Evolutionary conservation across 2,888 invertebrate genomes (phyloP).

Genomic region (Philopedon plagiatum): DNA sequence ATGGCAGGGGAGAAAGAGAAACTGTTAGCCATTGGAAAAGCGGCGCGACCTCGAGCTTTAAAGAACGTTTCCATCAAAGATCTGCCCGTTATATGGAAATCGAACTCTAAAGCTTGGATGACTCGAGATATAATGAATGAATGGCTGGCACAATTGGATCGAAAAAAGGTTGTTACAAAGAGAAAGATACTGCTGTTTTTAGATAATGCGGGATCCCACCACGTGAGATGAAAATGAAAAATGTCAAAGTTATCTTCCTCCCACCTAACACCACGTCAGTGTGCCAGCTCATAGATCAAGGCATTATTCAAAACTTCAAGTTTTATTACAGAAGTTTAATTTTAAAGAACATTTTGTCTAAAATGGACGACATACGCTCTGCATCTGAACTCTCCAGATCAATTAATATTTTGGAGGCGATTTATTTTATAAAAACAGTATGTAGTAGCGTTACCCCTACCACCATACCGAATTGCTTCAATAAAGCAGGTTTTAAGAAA

Average conservation of each 20-base stretch:
- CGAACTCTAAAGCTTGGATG: constrained; percentile 30
- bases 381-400: too few relatives aligned
- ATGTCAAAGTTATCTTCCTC: constrained; percentile 21
- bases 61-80: constrained; percentile 28
- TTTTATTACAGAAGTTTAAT: too few relatives aligned
- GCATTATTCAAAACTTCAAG: too few relatives aligned
- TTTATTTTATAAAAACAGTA: too few relatives aligned
- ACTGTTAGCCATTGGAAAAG: too few relatives aligned
- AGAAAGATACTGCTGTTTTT: constrained; percentile 23
- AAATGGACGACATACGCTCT: too few relatives aligned
- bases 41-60: constrained; percentile 2
- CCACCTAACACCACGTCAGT: constrained; percentile 16
- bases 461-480: too few relatives aligned
- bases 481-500: too few relatives aligned
- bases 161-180: constrained; percentile 15
- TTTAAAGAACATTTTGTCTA: too few relatives aligned
- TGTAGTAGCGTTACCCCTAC: too few relatives aligned
- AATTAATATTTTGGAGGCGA: too few relatives aligned
- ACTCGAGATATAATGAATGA: constrained; percentile 29
- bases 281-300: constrained; percentile 13
- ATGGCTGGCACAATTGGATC: constrained; percentile 17
- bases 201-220: constrained; percentile 19
- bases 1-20: too few relatives aligned
- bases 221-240: constrained; percentile 2
- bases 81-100: constrained; percentile 32